These are phyloP conservation scores for Schizopygopsis pylzovi DNA, from an alignment of 2,797 vertebrate species.

Conservation along the genomic window DNA sequence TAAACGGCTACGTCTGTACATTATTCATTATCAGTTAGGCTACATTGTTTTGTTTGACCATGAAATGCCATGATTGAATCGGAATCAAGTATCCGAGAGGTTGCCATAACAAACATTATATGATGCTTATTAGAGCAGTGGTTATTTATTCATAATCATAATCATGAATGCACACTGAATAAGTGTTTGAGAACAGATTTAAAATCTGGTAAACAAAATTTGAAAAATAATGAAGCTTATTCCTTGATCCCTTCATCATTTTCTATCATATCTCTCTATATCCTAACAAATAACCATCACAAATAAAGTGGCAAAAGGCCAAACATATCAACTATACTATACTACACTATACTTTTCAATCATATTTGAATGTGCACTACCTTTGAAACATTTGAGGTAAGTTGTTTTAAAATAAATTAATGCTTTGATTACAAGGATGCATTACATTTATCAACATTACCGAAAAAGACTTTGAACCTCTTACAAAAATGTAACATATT, in stretches of 20 bases:
- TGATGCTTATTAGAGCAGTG: constrained; percentile 3
- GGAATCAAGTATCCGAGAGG: constrained; percentile 3
- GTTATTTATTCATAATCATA: background rate
- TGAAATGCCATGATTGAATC: background rate
- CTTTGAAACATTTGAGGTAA: background rate
- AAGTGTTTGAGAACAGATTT: background rate
- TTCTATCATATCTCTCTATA: background rate
- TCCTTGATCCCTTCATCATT: background rate
- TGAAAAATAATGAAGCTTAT: background rate
- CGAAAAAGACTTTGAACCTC: background rate
- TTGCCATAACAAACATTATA: too few species aligned
- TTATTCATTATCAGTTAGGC: background rate
- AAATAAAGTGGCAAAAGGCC: background rate
- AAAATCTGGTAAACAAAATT: background rate
- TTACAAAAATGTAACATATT: background rate
- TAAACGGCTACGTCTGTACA: background rate
- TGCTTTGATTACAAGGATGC: background rate
- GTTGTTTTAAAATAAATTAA: background rate
- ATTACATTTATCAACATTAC: background rate
- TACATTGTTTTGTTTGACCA: background rate
- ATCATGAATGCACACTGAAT: background rate
- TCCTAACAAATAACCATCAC: background rate
- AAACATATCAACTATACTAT: background rate
- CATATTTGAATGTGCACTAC: too few species aligned
- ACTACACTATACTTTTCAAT: too few species aligned